Conservation (phyloP, 1,140 invertebrate genomes). For the Diprion similis region DNA sequence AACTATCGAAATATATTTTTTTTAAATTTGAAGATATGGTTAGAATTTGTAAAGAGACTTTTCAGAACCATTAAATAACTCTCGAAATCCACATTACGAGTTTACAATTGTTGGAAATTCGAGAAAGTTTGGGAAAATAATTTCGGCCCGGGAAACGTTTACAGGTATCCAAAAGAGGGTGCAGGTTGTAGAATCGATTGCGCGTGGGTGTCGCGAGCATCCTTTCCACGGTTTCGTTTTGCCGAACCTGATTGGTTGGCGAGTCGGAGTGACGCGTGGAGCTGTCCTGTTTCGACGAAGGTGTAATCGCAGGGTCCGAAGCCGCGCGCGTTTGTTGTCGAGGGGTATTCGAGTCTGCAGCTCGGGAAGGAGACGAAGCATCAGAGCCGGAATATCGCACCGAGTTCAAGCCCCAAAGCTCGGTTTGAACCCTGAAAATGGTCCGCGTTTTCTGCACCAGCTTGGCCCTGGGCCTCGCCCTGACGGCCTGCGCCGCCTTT, state of each 20-base stretch:
- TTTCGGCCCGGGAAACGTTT: too few species aligned
- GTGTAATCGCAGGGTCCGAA: neutral
- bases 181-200: neutral
- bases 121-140: too few species aligned
- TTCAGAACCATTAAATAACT: too few species aligned
- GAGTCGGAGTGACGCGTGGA: neutral
- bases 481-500: conserved; percentile 60
- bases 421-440: conserved; percentile 28
- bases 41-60: too few species aligned
- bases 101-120: too few species aligned
- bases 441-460: conserved; percentile 37
- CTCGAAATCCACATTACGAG: too few species aligned
- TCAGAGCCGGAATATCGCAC: neutral
- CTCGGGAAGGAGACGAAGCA: neutral
- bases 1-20: too few species aligned
- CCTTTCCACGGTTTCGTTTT: neutral
- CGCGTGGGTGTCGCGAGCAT: neutral
- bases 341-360: neutral
- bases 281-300: neutral
- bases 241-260: neutral
- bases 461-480: conserved; percentile 48
- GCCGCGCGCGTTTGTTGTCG: neutral
- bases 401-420: too few species aligned
- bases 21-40: too few species aligned
- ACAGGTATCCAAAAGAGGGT: too few species aligned